Conservation (phyloP, 1,140 invertebrate species). For the Pseudomyrmex dendroicus region DNA sequence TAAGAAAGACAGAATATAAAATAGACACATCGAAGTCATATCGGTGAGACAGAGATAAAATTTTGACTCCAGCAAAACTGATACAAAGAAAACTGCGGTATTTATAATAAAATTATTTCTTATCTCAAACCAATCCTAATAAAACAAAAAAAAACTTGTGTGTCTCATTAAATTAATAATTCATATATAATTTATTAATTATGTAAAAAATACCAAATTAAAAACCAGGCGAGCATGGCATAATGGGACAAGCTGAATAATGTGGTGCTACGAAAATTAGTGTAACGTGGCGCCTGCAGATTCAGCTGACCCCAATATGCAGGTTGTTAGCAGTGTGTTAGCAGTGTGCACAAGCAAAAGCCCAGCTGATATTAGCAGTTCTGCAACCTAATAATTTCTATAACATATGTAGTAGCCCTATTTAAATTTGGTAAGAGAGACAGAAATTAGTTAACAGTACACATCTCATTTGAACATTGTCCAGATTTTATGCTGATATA, state of each 20-base stretch:
- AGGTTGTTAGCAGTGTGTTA: slow-evolving; percentile 72
- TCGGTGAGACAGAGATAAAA: slow-evolving; percentile 22
- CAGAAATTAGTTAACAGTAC: slow-evolving; percentile 1
- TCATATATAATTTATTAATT: background rate
- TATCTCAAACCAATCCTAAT: slow-evolving; percentile 19
- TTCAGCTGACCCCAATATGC: slow-evolving; percentile 83
- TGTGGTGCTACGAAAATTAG: slow-evolving; percentile 88
- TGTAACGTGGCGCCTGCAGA: slow-evolving; percentile 85
- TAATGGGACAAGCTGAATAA: slow-evolving; percentile 87
- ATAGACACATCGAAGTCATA: slow-evolving; percentile 27
- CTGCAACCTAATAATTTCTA: slow-evolving; percentile 38
- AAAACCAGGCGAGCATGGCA: slow-evolving; percentile 75
- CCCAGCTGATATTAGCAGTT: slow-evolving; percentile 56
- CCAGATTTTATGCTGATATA: slow-evolving; percentile 12
- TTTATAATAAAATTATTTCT: slow-evolving; percentile 11
- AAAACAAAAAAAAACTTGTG: background rate
- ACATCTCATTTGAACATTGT: slow-evolving; percentile 37
- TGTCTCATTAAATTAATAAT: slow-evolving; percentile 27
- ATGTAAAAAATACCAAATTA: slow-evolving; percentile 68
- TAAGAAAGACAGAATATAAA: slow-evolving; percentile 11
- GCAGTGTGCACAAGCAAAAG: slow-evolving; percentile 75
- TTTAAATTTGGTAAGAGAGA: slow-evolving; percentile 20
- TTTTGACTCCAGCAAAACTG: slow-evolving; percentile 5
- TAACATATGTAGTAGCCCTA: slow-evolving; percentile 12
- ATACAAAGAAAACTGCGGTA: background rate